These are phyloP conservation scores for Chesias legatella DNA, from an alignment of 2,888 invertebrate species.

Conservation along the genomic window DNA sequence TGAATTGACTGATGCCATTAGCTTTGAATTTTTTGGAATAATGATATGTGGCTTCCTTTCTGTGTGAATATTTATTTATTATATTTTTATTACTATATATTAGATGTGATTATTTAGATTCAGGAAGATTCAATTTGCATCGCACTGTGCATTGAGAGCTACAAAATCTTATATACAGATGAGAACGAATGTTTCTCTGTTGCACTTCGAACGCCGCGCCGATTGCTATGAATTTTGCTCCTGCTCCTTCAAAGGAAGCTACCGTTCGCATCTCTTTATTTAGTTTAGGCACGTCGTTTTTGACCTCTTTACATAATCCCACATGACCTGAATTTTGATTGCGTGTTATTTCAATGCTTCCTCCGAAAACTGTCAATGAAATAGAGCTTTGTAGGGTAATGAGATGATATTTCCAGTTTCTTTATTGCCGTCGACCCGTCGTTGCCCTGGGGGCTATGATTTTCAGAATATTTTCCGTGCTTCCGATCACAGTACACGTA, in stretches of 20 bases:
- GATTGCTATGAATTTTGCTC: neutral
- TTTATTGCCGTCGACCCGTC: slow-evolving; percentile 5
- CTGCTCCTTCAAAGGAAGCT: slow-evolving; percentile 12
- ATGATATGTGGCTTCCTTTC: no score
- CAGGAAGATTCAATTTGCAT: no score
- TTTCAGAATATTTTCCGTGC: slow-evolving; percentile 35
- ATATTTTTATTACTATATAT: no score
- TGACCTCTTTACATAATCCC: slow-evolving; percentile 16
- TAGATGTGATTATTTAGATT: no score
- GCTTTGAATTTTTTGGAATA: no score
- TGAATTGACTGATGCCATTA: no score
- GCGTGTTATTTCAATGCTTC: neutral
- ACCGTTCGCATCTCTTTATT: slow-evolving; percentile 12
- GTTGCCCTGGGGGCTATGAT: slow-evolving; percentile 30
- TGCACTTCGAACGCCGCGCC: no score
- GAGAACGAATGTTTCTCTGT: no score
- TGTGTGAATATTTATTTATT: no score
- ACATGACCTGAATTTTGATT: slow-evolving; percentile 17
- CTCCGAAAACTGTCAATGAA: neutral
- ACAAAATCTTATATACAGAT: no score
- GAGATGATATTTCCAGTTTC: slow-evolving; percentile 3
- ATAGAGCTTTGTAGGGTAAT: slow-evolving; percentile 5
- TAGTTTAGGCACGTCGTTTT: slow-evolving; percentile 19
- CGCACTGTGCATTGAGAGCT: no score
- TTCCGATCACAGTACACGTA: slow-evolving; percentile 25